Percentiles rank a stretch among this genome's conserved stretches.
Conservation (phyloP, 1,140 invertebrate genomes). For the Ruditapes philippinarum region DNA sequence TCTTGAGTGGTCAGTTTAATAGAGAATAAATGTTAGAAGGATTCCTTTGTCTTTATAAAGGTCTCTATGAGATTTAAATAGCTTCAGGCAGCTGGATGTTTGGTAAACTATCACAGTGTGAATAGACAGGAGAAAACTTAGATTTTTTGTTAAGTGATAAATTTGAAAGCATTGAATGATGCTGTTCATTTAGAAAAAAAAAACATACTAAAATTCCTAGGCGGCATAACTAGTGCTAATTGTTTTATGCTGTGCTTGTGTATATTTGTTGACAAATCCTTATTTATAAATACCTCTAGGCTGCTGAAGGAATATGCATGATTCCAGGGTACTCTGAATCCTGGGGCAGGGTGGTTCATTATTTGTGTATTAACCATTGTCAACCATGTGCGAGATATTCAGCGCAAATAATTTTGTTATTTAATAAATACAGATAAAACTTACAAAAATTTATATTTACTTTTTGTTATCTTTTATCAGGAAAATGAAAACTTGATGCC, state of each 20-base stretch:
- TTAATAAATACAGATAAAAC: conserved; percentile 58
- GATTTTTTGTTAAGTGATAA: too few species aligned
- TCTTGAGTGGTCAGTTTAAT: neutral
- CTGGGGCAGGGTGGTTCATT: conserved; percentile 44
- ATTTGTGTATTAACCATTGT: conserved; percentile 45
- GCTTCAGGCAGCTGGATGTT: neutral
- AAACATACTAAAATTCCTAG: neutral
- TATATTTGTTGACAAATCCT: conserved; percentile 46
- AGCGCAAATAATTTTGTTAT: conserved; percentile 67
- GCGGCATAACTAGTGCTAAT: conserved; percentile 19
- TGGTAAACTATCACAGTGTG: neutral
- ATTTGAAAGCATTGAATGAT: neutral
- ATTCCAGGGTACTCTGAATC: neutral
- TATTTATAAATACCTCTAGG: conserved; percentile 18
- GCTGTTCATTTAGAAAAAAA: neutral
- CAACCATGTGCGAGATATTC: conserved; percentile 66
- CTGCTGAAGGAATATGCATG: neutral
- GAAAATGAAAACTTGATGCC: too few species aligned
- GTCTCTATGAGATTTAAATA: neutral
- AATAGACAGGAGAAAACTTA: too few species aligned
- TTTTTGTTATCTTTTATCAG: neutral
- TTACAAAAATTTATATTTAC: neutral
- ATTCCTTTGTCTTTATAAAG: too few species aligned
- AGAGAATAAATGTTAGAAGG: too few species aligned
- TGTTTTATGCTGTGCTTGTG: conserved; percentile 14